Evolutionary conservation across 2,113 vertebrate species (phyloP).

Genomic region (Odontophorus gujanensis): DNA sequence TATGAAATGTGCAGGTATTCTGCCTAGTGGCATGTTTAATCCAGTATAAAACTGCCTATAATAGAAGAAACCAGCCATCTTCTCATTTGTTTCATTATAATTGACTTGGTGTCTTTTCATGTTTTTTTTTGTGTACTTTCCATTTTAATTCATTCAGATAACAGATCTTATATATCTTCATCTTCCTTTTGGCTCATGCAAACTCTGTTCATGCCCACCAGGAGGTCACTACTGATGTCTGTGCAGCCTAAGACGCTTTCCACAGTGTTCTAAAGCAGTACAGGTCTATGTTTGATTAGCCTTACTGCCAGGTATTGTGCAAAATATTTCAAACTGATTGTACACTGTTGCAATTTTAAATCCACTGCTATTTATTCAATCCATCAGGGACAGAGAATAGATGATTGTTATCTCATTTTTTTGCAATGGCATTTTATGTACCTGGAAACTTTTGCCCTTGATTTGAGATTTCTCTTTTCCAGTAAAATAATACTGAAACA

Average conservation of each 20-base stretch:
- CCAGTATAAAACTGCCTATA: not conserved
- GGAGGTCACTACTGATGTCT: not conserved
- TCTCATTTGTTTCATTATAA: not conserved
- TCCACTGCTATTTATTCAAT: not conserved
- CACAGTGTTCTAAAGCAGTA: not conserved
- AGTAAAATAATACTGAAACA: not conserved
- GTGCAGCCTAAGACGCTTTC: not conserved
- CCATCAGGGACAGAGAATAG: fast-evolving
- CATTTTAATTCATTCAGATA: not conserved
- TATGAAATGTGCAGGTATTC: not conserved
- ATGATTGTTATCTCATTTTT: not conserved
- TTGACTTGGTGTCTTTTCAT: not conserved
- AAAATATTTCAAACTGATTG: not conserved
- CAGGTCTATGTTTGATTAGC: not conserved
- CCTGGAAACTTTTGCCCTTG: not conserved
- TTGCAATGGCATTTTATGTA: not conserved
- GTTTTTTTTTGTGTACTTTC: not conserved
- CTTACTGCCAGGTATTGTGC: not conserved
- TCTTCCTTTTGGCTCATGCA: not conserved
- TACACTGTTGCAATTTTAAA: not conserved
- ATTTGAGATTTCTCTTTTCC: not conserved
- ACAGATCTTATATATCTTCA: not conserved
- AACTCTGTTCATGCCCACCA: not conserved
- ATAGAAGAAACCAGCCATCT: not conserved
- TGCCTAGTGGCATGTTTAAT: not conserved